Evolutionary conservation across 1,140 invertebrate species (phyloP).

Genomic region (Dryas iulia): DNA sequence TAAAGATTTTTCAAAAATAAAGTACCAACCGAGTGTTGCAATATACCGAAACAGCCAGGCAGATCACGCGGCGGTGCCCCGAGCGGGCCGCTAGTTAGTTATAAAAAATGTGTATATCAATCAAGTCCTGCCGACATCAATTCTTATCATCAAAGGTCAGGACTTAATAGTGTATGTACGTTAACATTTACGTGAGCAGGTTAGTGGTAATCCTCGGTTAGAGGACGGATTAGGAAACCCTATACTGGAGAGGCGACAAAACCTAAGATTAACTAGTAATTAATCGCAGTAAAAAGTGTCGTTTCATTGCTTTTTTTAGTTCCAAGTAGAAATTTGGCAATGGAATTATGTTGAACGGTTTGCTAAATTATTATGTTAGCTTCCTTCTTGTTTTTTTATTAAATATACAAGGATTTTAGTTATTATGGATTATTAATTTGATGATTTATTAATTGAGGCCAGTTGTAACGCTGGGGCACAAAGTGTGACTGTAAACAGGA

Average conservation of each 20-base stretch:
- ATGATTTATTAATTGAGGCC: too few species aligned
- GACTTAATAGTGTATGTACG: background rate
- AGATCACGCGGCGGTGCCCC: too few species aligned
- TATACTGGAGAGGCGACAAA: background rate
- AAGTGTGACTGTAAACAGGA: too few species aligned
- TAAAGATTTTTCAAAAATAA: too few species aligned
- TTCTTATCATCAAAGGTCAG: background rate
- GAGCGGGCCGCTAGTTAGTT: too few species aligned
- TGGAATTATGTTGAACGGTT: background rate
- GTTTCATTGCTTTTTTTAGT: background rate
- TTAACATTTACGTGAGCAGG: background rate
- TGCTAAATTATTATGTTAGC: too few species aligned
- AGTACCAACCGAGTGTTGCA: too few species aligned
- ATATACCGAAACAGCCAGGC: too few species aligned
- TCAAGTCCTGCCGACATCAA: background rate
- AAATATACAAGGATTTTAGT: too few species aligned
- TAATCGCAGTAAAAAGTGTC: background rate
- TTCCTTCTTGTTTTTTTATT: too few species aligned
- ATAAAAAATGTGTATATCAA: background rate
- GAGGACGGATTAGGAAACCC: constrained; percentile 8
- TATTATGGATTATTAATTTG: too few species aligned
- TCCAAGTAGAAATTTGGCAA: background rate
- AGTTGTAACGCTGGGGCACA: too few species aligned
- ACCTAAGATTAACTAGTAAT: background rate
- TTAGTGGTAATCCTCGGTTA: constrained; percentile 1